phyloP scores from a whole-genome alignment of 2,797 vertebrate genomes.

The Poeciliopsis gracilis region DNA sequence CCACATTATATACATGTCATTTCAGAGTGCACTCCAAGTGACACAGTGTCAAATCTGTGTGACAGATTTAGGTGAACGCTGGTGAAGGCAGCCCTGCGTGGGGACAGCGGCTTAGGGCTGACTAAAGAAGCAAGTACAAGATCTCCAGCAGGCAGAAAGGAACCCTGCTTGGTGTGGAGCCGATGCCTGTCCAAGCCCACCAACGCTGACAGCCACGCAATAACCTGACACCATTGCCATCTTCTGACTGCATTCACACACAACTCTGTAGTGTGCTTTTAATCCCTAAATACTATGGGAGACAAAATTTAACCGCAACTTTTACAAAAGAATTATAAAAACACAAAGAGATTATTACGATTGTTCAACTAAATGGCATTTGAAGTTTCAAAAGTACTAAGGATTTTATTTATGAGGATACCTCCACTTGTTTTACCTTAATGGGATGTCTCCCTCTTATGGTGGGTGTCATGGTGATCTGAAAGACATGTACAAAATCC shows the following conservation, averaged over 20 bases:
- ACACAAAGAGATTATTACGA: neutral
- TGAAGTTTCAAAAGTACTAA: neutral
- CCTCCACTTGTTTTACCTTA: neutral
- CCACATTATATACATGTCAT: constrained; percentile 99
- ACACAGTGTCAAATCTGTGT: constrained; percentile 98
- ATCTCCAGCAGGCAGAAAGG: constrained; percentile 87
- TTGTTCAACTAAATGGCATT: neutral
- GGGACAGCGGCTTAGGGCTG: constrained; percentile 88
- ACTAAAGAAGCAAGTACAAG: constrained; percentile 87
- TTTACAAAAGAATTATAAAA: neutral
- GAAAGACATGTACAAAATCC: neutral
- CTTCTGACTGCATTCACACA: constrained; percentile 61
- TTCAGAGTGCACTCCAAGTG: constrained; percentile 91
- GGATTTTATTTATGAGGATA: neutral
- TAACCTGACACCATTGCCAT: constrained; percentile 67
- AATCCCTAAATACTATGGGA: neutral
- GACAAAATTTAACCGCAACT: neutral
- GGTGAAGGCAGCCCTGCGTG: constrained; percentile 88
- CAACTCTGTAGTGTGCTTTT: constrained; percentile 24
- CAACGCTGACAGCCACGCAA: constrained; percentile 54
- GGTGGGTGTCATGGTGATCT: neutral
- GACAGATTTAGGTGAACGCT: constrained; percentile 99
- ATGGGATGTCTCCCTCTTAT: constrained; percentile 5
- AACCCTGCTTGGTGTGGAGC: constrained; percentile 63
- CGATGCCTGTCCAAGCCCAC: constrained; percentile 58